Conservation (phyloP, 2,888 invertebrate species). For the Drosophila macrospina region DNA sequence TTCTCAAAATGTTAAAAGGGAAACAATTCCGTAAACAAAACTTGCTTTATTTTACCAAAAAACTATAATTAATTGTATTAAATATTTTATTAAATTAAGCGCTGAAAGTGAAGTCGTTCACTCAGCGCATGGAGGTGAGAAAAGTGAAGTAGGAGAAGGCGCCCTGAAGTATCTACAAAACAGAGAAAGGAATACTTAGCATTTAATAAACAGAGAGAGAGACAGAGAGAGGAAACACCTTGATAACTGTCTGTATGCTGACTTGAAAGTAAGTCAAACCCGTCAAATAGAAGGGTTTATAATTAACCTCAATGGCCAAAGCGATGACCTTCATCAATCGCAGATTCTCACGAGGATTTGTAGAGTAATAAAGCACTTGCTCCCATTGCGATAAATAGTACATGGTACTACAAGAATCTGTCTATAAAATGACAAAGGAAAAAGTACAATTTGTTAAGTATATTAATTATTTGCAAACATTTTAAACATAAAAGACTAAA, state of each 20-base stretch:
- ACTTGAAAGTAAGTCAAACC: slow-evolving; percentile 77
- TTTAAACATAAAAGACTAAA: no score
- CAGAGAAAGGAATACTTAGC: not conserved
- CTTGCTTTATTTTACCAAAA: not conserved
- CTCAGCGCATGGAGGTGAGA: slow-evolving; percentile 73
- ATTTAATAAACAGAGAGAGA: not conserved
- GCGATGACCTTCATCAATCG: slow-evolving; percentile 70
- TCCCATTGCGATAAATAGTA: slow-evolving; percentile 80
- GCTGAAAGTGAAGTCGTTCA: not conserved
- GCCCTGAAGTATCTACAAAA: slow-evolving; percentile 72
- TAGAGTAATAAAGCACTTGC: slow-evolving; percentile 62
- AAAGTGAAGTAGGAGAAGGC: slow-evolving; percentile 82
- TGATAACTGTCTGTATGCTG: slow-evolving; percentile 68
- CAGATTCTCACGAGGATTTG: slow-evolving; percentile 65
- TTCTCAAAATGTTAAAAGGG: slow-evolving; percentile 1
- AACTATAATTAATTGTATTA: not conserved
- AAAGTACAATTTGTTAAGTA: not conserved
- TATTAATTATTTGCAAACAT: no score
- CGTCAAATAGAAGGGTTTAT: slow-evolving; percentile 68
- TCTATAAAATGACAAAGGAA: slow-evolving; percentile 45
- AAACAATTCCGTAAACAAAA: not conserved
- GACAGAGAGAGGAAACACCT: slow-evolving; percentile 46
- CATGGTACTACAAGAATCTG: slow-evolving; percentile 70
- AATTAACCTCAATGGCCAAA: slow-evolving; percentile 70
- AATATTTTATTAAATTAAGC: not conserved